Evolutionary conservation across 2,113 vertebrate species (phyloP).

Genomic region (Catharus fuscescens): DNA sequence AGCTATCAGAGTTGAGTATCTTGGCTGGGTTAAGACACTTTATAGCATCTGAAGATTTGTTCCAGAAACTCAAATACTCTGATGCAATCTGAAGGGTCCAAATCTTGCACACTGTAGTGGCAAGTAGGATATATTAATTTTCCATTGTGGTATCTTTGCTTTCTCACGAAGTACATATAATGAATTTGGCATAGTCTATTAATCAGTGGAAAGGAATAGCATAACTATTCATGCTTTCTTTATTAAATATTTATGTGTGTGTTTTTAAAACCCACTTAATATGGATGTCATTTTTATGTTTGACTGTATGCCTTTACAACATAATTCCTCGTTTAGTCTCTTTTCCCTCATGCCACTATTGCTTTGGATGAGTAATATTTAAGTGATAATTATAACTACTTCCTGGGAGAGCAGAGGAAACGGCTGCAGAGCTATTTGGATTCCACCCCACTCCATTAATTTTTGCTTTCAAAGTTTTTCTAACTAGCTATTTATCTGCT

Average conservation of each 20-base stretch:
- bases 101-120: background rate
- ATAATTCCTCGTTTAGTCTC: background rate
- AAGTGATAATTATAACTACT: conserved; percentile 23
- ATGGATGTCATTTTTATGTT: conserved; percentile 33
- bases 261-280: conserved; percentile 4
- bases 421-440: conserved; percentile 19
- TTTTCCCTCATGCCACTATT: background rate
- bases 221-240: background rate
- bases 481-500: conserved; percentile 17
- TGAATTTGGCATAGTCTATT: background rate
- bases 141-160: background rate
- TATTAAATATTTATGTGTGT: conserved; percentile 1
- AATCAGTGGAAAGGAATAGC: background rate
- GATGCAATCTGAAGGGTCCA: conserved; percentile 20
- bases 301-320: conserved; percentile 3
- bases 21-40: background rate
- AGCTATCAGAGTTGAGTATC: background rate
- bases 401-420: conserved; percentile 57
- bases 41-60: background rate
- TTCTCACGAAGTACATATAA: conserved; percentile 37
- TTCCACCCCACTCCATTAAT: background rate
- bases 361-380: background rate
- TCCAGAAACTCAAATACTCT: background rate
- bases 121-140: background rate
- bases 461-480: conserved; percentile 30